These are phyloP conservation scores for Xanthorhoe spadicearia DNA, from an alignment of 2,888 invertebrate genomes.

Conservation along the genomic window DNA sequence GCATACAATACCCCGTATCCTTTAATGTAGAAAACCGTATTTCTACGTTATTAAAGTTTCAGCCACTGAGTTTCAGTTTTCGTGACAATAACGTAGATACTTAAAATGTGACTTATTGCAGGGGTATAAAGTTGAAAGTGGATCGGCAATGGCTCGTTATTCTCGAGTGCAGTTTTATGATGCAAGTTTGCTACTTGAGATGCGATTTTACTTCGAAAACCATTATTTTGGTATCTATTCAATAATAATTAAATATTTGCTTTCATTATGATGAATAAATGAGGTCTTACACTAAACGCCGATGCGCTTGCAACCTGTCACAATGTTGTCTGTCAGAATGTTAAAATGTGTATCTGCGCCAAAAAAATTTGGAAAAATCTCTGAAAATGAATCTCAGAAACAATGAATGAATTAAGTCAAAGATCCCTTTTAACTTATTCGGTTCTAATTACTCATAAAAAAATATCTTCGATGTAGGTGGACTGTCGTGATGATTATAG, in stretches of 20 bases:
- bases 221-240: constrained; percentile 4
- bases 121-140: constrained; percentile 28
- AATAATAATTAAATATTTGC: not conserved
- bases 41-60: constrained; percentile 47
- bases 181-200: constrained; percentile 9
- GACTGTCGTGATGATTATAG: no score
- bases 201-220: constrained; percentile 1
- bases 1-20: constrained; percentile 9
- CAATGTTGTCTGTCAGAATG: no score
- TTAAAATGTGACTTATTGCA: constrained; percentile 28
- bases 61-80: constrained; percentile 43
- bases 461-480: no score
- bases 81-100: constrained; percentile 39
- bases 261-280: not conserved
- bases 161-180: constrained; percentile 24
- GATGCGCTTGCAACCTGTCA: no score
- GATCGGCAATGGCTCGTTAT: constrained; percentile 23
- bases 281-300: no score
- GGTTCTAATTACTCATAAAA: no score
- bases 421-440: no score
- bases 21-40: constrained; percentile 41
- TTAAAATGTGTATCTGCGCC: no score
- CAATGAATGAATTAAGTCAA: no score
- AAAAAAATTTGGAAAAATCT: no score
- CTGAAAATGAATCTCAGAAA: no score